Base-by-base conservation (phyloP, 2,113 vertebrate genomes). In the Myotis brandtii region DNA sequence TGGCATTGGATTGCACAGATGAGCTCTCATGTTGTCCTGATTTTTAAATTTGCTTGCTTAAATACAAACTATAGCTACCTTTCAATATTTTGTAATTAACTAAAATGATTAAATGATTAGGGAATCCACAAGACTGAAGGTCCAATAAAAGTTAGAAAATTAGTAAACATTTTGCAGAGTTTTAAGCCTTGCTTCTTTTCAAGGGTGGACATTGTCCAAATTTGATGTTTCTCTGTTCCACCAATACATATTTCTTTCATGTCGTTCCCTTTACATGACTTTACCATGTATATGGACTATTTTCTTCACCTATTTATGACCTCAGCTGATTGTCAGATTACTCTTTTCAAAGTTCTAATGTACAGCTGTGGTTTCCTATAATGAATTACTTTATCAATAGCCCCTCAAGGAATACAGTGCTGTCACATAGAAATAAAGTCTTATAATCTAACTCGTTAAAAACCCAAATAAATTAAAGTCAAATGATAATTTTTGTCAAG, bases 101-200 rank as follows among this genome's bases (percentile, higher is more conserved):
- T 84, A 62, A 83, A 87, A 52, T 54, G 80, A 64, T 56, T 86
- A 92, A 95, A 54, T 6, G 62, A 77, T 84, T 89, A 86, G 40
- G 0, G 30, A 89, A 84, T 67, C 3, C 6, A 66, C 6, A 81
- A 93, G 21, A 54, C 16, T 56, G n/a, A 34, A 64, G 13, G 11
- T 66, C 7, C 10, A 56, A 59, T 30, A 52, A 84, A 85, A 12
- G 0, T 70, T 80, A 21, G 43, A 66, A 87, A 96, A 64, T 40
- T 32, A 52, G 48, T 86, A 91, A 70, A 30, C 17, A 67, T 6
- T 52, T 91, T 75, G 7, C 21, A 86, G 8, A 64, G 0, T 72
- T 91, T 69, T 77, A 76, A 37, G 1, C 18, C 12, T n/a, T 86
- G 0, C 12, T 66, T 52, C 17, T 62, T 67, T 32, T 48, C 13